These are phyloP conservation scores for Atherinosoma microstoma DNA, from an alignment of 2,797 vertebrate species.

Conservation along the genomic window DNA sequence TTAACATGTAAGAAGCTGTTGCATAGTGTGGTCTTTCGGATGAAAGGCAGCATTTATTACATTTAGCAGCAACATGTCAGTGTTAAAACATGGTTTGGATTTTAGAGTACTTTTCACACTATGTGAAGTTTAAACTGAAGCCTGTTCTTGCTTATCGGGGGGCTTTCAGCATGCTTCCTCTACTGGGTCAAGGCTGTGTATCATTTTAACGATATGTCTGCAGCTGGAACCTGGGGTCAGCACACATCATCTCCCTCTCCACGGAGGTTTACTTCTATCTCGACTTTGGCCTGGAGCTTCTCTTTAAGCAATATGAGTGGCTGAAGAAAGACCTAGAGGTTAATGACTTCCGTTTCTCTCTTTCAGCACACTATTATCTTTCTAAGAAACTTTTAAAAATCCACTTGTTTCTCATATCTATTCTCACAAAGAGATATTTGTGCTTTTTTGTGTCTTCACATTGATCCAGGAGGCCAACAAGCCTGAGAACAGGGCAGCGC, in stretches of 20 bases:
- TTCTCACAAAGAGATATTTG: neutral
- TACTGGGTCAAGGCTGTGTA: constrained; percentile 32
- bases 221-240: constrained; percentile 91
- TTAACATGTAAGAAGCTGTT: constrained; percentile 1
- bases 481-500: constrained; percentile 78
- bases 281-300: constrained; percentile 83
- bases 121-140: constrained; percentile 26
- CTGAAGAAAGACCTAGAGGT: constrained; percentile 89
- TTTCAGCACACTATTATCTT: constrained; percentile 2
- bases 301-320: constrained; percentile 89
- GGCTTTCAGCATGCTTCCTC: constrained; percentile 41
- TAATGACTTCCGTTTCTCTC: constrained; percentile 27
- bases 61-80: constrained; percentile 20
- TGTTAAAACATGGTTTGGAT: neutral
- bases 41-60: constrained; percentile 10
- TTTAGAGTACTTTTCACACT: constrained; percentile 39
- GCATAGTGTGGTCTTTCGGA: neutral
- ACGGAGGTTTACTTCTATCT: constrained; percentile 92
- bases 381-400: neutral
- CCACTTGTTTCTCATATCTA: neutral
- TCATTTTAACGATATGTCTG: constrained; percentile 59
- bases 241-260: constrained; percentile 91
- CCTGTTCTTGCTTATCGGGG: constrained; percentile 26
- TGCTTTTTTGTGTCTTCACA: neutral
- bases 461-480: constrained; percentile 84